phyloP scores from a whole-genome alignment of 2,888 invertebrate species.

The Cyclophora punctaria region DNA sequence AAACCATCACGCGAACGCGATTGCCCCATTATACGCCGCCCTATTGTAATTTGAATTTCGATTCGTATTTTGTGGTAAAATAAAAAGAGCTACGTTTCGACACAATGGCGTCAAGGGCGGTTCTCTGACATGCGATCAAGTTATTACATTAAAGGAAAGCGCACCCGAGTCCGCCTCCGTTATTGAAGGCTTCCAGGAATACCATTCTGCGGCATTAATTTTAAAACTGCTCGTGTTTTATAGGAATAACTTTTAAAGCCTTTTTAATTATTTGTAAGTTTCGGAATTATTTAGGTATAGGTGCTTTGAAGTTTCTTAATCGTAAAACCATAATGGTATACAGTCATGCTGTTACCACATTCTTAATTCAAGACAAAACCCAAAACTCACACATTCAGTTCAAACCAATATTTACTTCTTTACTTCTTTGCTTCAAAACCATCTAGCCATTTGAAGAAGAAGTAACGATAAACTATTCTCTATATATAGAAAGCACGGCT shows the following conservation, averaged over 20 bases:
- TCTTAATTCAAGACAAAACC: too few species aligned
- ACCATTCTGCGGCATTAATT: constrained; percentile 42
- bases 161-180: constrained; percentile 52
- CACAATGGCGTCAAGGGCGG: constrained; percentile 76
- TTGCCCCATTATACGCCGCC: constrained; percentile 74
- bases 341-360: too few species aligned
- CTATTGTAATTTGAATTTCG: constrained; percentile 75
- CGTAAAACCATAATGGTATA: too few species aligned
- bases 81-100: constrained; percentile 71
- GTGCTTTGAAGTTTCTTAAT: too few species aligned
- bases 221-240: constrained; percentile 28
- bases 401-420: too few species aligned
- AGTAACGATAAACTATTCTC: too few species aligned
- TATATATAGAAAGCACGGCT: too few species aligned
- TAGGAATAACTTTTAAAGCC: constrained; percentile 20
- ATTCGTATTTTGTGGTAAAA: constrained; percentile 74
- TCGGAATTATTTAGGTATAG: too few species aligned
- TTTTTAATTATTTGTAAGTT: background rate
- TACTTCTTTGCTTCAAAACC: too few species aligned
- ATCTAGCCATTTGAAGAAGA: too few species aligned
- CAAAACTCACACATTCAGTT: too few species aligned
- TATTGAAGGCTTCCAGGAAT: constrained; percentile 66
- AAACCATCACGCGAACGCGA: constrained; percentile 68
- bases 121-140: constrained; percentile 75
- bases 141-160: constrained; percentile 75